Base-by-base conservation (phyloP, 2,797 vertebrate species). In the Siniperca obscura region DNA sequence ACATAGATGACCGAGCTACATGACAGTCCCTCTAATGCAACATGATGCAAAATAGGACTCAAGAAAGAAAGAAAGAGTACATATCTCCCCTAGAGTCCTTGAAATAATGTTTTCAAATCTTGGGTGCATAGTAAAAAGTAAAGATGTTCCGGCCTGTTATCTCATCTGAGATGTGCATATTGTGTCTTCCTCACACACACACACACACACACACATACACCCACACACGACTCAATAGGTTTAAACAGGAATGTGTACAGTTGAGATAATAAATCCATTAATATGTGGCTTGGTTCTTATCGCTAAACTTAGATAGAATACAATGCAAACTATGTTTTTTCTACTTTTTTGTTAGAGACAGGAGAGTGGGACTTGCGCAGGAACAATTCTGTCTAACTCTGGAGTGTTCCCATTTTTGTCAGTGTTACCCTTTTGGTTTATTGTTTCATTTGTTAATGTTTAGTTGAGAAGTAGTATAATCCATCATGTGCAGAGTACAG, bases 181-280 rank as follows among this genome's bases (percentile, higher is more conserved):
- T 52, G n/a, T 69, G 4, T 25, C 34, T 44, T 22, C 8, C 27
- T 21, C 17, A 52, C 25, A 17, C 56, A 21, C 3, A 56, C 16
- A 27, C 11, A 50, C 12, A 48, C 10, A 59, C 34, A 68, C 66
- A 40, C 52, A 25, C 52, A 25, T 14, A 55, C 42, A 48, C 14
- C 38, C 46, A 68, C 67, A 30, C 30, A 69, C 1, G 13, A 64
- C 68, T 19, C 68, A 46, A 70, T 22, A 22, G 30, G 50, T 19
- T 8, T 53, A 52, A 76, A 55, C 9, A 42, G 10, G 55, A 70
- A 50, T 62, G 21, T 75, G 2, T 55, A 74, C 2, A 44, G 57
- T 72, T 76, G 12, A 76, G 56, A 79, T 68, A 71, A 68, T 82
- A 72, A 71, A 38, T 62, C 38, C 17, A 70, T 40, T 78, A 40